Percentiles rank a stretch among this genome's conserved stretches.
Evolutionary conservation across 1,140 invertebrate genomes (phyloP).

Genomic region (Drosophila miranda): DNA sequence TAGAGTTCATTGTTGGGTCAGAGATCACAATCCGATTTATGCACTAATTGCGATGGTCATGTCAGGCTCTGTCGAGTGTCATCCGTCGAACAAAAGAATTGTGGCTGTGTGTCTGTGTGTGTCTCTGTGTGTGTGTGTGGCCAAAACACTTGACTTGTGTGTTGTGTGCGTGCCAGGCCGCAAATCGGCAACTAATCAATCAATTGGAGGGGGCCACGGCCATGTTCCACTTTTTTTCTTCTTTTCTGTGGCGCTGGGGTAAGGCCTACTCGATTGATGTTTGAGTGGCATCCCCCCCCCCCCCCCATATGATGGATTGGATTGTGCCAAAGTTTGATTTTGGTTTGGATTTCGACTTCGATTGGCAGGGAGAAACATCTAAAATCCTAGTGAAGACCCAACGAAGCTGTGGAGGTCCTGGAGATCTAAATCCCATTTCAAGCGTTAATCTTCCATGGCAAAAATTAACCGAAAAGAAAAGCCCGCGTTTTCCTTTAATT

Average conservation of each 20-base stretch:
- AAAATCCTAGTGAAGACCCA: too few species aligned
- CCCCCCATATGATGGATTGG: constrained; percentile 37
- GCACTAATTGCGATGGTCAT: constrained; percentile 62
- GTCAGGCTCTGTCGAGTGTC: constrained; percentile 36
- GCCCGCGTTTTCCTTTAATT: constrained; percentile 42
- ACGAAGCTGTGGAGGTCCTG: background rate
- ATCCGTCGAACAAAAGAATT: constrained; percentile 40
- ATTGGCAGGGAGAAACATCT: background rate
- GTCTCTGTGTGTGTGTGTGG: background rate
- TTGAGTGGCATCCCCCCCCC: background rate
- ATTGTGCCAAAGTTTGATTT: constrained; percentile 29
- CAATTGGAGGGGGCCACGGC: constrained; percentile 17
- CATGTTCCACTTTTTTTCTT: constrained; percentile 3
- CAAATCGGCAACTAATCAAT: constrained; percentile 65
- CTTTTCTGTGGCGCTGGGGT: background rate
- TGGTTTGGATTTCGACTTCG: background rate
- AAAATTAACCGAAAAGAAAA: constrained; percentile 32
- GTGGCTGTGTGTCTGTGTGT: too few species aligned
- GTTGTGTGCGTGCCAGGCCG: constrained; percentile 23
- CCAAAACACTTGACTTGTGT: constrained; percentile 59
- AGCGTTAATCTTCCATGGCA: constrained; percentile 46
- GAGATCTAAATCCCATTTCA: constrained; percentile 30
- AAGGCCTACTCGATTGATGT: too few species aligned
- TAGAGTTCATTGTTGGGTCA: constrained; percentile 24
- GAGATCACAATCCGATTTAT: constrained; percentile 44